Evolutionary conservation across 2,888 invertebrate genomes (phyloP).

Genomic region (Drosophila birchii): DNA sequence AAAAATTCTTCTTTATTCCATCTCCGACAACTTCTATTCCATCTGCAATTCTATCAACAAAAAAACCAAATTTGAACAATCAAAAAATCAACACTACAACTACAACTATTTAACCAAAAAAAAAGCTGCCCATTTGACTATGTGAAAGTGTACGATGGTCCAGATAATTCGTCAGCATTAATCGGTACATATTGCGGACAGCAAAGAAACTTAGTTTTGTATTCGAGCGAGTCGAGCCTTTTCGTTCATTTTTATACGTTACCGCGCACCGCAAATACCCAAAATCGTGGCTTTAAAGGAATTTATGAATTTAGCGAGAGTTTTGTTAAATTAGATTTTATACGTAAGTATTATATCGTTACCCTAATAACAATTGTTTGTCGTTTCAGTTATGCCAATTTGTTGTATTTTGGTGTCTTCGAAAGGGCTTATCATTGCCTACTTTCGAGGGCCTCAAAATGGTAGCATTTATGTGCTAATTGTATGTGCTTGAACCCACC

Average conservation of each 20-base stretch:
- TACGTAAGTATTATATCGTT: slow-evolving; percentile 83
- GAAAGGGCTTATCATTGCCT: not conserved
- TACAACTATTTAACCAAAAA: slow-evolving; percentile 24
- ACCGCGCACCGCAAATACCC: slow-evolving; percentile 95
- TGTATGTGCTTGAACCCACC: slow-evolving; percentile 75
- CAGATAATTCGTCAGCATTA: slow-evolving; percentile 93
- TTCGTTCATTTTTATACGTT: slow-evolving; percentile 96
- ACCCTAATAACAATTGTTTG: slow-evolving; percentile 14
- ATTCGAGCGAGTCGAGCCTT: slow-evolving; percentile 96
- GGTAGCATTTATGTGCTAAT: slow-evolving; percentile 66
- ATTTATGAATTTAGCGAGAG: slow-evolving; percentile 99
- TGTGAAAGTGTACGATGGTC: slow-evolving; percentile 98
- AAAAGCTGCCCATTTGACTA: slow-evolving; percentile 98
- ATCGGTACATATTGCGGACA: slow-evolving; percentile 99
- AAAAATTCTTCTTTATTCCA: slow-evolving; percentile 53
- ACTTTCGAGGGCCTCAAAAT: slow-evolving; percentile 20
- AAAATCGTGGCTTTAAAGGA: slow-evolving; percentile 99
- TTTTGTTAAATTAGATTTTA: slow-evolving; percentile 98
- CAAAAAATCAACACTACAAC: slow-evolving; percentile 24
- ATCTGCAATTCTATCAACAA: slow-evolving; percentile 56
- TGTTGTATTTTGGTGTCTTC: slow-evolving; percentile 27
- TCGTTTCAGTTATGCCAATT: slow-evolving; percentile 41
- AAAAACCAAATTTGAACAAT: slow-evolving; percentile 50
- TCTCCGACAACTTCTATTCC: slow-evolving; percentile 42
- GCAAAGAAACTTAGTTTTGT: slow-evolving; percentile 97